These are phyloP conservation scores for Psilopsiagon aymara DNA, from an alignment of 2,113 vertebrate species.

Conservation along the genomic window DNA sequence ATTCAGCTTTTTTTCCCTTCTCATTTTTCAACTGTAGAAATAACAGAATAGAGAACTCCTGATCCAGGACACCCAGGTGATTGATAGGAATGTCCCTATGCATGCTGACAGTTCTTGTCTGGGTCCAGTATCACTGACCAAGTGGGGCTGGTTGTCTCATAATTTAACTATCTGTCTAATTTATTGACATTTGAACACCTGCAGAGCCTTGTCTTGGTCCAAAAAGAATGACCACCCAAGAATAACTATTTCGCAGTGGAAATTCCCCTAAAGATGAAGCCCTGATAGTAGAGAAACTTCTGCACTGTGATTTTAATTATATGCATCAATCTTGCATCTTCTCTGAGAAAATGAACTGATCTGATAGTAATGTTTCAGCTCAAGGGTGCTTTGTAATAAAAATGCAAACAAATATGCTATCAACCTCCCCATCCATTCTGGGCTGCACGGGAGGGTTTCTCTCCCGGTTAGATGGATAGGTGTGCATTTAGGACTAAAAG, in stretches of 20 bases:
- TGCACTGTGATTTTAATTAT: neutral
- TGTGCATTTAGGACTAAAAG: neutral
- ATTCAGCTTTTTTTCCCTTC: neutral
- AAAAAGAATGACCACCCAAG: neutral
- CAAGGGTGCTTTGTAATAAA: neutral
- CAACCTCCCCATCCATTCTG: neutral
- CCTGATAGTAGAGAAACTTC: neutral
- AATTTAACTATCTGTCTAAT: neutral
- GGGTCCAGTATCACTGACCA: neutral
- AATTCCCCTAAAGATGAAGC: neutral
- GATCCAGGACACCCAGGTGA: no score
- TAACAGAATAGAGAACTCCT: neutral
- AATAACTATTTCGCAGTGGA: neutral
- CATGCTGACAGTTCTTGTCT: neutral
- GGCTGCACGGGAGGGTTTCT: neutral
- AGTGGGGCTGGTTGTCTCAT: neutral
- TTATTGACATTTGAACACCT: neutral
- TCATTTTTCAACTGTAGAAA: neutral
- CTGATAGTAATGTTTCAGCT: neutral
- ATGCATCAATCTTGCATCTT: neutral
- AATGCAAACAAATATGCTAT: neutral
- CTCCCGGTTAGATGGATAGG: neutral
- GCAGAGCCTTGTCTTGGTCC: neutral
- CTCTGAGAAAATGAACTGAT: neutral
- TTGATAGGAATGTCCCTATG: rapidly evolving